Percentiles rank a stretch among this genome's conserved stretches.
These are phyloP conservation scores for Synanthedon formicaeformis DNA, from an alignment of 2,888 invertebrate species.

Conservation along the genomic window DNA sequence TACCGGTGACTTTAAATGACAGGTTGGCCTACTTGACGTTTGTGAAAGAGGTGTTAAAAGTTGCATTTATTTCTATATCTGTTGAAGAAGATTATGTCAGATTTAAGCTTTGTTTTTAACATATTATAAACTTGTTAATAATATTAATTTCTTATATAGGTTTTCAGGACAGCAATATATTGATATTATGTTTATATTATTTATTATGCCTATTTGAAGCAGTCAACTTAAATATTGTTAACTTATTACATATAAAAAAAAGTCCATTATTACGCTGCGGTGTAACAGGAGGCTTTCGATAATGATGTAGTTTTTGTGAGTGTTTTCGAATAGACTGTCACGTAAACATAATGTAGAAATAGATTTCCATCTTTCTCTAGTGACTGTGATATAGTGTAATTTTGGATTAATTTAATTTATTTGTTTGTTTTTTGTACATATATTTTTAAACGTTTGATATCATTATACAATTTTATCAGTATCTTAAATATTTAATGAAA, in stretches of 20 bases:
- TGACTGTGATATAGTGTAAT: slow-evolving; percentile 70
- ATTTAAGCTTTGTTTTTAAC: too few species aligned
- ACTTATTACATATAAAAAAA: not conserved
- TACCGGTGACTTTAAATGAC: too few species aligned
- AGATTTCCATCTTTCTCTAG: slow-evolving; percentile 61
- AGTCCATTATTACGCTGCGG: slow-evolving; percentile 4
- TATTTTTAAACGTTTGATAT: slow-evolving; percentile 56
- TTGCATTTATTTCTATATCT: too few species aligned
- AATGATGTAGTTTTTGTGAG: slow-evolving; percentile 34
- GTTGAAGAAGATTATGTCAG: too few species aligned
- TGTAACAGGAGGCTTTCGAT: not conserved
- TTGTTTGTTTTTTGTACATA: slow-evolving; percentile 49
- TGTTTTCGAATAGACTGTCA: slow-evolving; percentile 58
- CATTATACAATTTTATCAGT: slow-evolving; percentile 64
- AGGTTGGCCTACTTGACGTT: too few species aligned
- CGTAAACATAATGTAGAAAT: slow-evolving; percentile 39
- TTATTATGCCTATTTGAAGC: too few species aligned
- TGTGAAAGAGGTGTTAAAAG: too few species aligned
- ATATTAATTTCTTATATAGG: too few species aligned
- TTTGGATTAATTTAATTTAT: slow-evolving; percentile 45
- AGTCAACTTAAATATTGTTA: too few species aligned
- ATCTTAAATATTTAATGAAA: slow-evolving; percentile 40
- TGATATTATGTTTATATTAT: too few species aligned
- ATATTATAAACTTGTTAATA: too few species aligned
- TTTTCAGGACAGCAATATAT: too few species aligned